Evolutionary conservation across 2,113 vertebrate species (phyloP), one percentile per base, ranked within the genome.

Genomic region (Heloderma charlesbogerti): DNA sequence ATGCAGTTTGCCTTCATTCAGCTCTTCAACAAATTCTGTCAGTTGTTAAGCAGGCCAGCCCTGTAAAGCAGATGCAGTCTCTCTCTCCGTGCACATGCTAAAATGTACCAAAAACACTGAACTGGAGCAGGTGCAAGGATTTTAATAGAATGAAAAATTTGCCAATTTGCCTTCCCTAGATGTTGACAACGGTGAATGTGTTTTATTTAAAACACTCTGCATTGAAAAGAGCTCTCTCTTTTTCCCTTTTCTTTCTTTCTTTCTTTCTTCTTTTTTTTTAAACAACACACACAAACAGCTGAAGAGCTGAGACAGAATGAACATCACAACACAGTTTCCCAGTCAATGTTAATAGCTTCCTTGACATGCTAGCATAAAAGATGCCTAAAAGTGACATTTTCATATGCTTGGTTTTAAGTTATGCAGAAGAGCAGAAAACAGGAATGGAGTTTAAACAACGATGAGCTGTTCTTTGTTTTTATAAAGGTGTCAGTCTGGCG

Each of bases 1-100:
- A 98, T 97, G 91, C 86, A 92, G 94, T 98, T 97, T 97, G 93
- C 96, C 94, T n/a, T 96, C 96, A 95, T 97, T 97, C 97, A 97
- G 96, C 94, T 97, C 93, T 95, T 97, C 95, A 95, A 97, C 96
- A 97, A 97, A 97, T 97, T 95, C 97, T 97, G 94, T 93, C 95
- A 48, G 96, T 96, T 97, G 45, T 51, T 37, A 75, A 96, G 95
- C 95, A 93, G 93, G 66, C 75, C 83, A 57, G 89, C 88, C 92
- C 92, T 94, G 94, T 96, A 95, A 97, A 96, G 92, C 97, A 98
- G 97, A 97, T 97, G 96, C 90, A 91, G 88, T 96, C 77, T 80
- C 27, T 48, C 77, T 96, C 95, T 91, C 94, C 95, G 92, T 87
- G 92, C 93, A 93, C 34, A 81, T 93, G 90, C 96, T 96, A 92